Conservation (phyloP, 2,888 invertebrate species). For the Ophion costatus region DNA sequence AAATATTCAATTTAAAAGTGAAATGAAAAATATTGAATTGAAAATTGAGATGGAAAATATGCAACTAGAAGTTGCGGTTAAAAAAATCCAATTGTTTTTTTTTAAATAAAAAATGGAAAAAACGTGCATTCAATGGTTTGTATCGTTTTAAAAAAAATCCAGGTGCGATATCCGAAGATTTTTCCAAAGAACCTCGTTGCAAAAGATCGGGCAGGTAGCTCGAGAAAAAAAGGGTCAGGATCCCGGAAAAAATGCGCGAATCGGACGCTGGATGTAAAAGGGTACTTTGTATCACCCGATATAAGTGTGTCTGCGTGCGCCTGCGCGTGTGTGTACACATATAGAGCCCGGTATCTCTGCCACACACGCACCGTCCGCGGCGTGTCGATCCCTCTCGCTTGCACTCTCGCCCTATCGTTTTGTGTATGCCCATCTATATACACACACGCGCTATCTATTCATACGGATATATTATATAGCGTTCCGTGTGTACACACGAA, state of each 20-base stretch:
- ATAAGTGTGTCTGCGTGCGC: slow-evolving; percentile 11
- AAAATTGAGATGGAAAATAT: too few relatives aligned
- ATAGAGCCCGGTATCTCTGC: slow-evolving; percentile 57
- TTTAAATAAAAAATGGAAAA: background rate
- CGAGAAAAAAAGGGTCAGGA: background rate
- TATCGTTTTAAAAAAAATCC: too few relatives aligned
- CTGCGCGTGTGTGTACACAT: slow-evolving; percentile 10
- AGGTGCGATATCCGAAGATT: too few relatives aligned
- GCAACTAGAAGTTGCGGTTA: background rate
- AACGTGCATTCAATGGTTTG: background rate
- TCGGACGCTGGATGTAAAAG: slow-evolving; percentile 12
- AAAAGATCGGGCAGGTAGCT: background rate
- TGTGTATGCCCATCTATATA: background rate
- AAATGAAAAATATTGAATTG: too few relatives aligned
- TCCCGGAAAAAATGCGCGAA: background rate
- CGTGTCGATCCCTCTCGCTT: slow-evolving; percentile 61
- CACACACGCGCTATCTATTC: background rate
- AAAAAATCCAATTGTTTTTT: too few relatives aligned
- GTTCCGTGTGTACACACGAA: background rate
- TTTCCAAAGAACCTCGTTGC: too few relatives aligned
- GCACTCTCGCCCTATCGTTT: slow-evolving; percentile 59
- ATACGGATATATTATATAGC: background rate
- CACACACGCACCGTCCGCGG: slow-evolving; percentile 50
- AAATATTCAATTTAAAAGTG: too few relatives aligned
- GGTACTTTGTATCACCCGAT: slow-evolving; percentile 29